phyloP scores from a whole-genome alignment of 2,113 vertebrate species.

The Nyctereutes procyonoides region DNA sequence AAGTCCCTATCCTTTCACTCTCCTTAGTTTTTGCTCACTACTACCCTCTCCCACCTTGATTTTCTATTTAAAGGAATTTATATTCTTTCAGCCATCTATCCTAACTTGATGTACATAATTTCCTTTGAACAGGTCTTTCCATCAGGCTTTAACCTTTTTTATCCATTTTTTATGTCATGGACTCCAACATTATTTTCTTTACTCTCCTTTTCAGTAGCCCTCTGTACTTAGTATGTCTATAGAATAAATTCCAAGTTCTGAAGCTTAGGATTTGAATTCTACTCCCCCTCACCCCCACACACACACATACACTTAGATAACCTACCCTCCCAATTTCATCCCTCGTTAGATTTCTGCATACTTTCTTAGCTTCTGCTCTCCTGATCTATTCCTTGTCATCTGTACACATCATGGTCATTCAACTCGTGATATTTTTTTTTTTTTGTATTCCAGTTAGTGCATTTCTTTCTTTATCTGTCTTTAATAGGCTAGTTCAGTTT shows the following conservation, averaged over 20 bases:
- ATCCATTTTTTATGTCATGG: not conserved
- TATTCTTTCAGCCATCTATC: not conserved
- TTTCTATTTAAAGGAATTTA: slow-evolving; percentile 24
- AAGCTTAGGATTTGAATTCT: slow-evolving; percentile 19
- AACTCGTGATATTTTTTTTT: not conserved
- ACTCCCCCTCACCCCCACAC: not conserved
- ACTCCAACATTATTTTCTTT: not conserved
- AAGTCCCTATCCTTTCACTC: not conserved
- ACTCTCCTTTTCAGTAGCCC: not conserved
- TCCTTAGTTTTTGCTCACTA: slow-evolving; percentile 17
- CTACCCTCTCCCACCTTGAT: not conserved
- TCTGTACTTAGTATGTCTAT: not conserved
- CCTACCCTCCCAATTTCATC: not conserved
- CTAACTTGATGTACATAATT: slow-evolving; percentile 3
- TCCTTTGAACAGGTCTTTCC: not conserved
- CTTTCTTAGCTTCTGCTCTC: not conserved
- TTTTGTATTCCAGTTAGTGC: not conserved
- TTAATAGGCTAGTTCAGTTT: slow-evolving; percentile 25
- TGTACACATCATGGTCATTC: not conserved
- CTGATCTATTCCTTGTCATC: not conserved
- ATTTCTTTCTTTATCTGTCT: slow-evolving; percentile 9
- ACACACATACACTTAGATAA: not conserved
- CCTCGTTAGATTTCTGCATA: not conserved
- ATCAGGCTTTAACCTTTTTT: slow-evolving; percentile 15
- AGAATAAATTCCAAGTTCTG: slow-evolving; percentile 39